Evolutionary conservation across 2,888 invertebrate genomes (phyloP), one percentile per base, ranked within the genome.

Genomic region (Cephonodes hylas): DNA sequence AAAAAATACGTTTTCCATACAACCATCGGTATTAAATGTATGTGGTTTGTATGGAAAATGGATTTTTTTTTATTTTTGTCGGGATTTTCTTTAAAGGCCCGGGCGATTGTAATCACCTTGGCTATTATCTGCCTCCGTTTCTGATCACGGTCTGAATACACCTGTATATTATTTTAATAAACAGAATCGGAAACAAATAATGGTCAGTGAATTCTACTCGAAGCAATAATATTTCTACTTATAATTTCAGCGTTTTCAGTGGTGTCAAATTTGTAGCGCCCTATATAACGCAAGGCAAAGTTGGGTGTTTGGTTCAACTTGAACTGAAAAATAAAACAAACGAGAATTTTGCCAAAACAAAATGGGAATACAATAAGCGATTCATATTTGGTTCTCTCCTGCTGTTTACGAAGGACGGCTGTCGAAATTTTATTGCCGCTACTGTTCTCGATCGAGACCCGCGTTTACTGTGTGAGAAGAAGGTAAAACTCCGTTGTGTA

Each of bases 331-430:
- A 42, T 5, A 70, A 61, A 4, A 74, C 61, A 1, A 81, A 72
- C 71, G 87, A 70, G 74, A 75, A 67, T 67, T 81, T 85, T 42
- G 78, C 73, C 73, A 90, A 53, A 76, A 89, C 83, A 6, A 86
- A 86, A 42, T 90, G 89, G 90, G 66, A 72, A 0, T 75, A 88
- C 60, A 88, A 78, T 69, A 95, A 95, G 74, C 84, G 95, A 58
- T 94, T 96, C 58, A 91, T 96, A 74, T 94, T 84, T 80, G 97
- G 97, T 0, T 94, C 96, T 0, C 86, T 97, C 57, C 80, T 97
- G 0, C 93, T 96, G 68, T 94, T 97, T 59, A 95, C 96, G 0
- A 91, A 91, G 2, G 94, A 96, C 74, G 88, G 94, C 62, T 97
- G 96, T 79, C 82, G 93, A 42, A 93, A 93, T 42, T 88, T 96